Evolutionary conservation across 2,113 vertebrate species (phyloP), one percentile per base, ranked within the genome.

Genomic region (Myotis lucifugus): DNA sequence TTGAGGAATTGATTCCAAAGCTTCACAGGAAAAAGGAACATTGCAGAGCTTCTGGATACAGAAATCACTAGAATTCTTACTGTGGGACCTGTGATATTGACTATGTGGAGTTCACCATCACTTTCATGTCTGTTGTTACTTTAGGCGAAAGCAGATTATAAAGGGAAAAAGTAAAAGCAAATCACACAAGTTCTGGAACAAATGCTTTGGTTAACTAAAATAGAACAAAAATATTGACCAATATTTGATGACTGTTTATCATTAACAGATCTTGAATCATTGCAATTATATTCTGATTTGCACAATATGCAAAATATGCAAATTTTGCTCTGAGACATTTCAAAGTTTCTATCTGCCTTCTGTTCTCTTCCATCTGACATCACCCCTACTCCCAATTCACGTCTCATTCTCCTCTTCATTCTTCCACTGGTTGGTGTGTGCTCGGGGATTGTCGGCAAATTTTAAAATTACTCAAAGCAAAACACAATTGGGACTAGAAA

Each of bases 111-210:
- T 61, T 61, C 34, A 84, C 46, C 29, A 29, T 84, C n/a, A 79
- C 79, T 92, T 91, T 69, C 70, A 21, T 83, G 74, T 92, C 34
- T 91, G 11, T 76, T 88, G 11, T 82, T 84, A 85, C 91, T 93
- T 92, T 81, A 76, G 15, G 12, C 54, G 61, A 48, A 73, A 79
- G 56, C 50, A 66, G 37, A 93, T 86, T 61, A 69, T 83, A 79
- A 95, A 86, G 34, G 8, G 25, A 19, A 56, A 94, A 95, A 52
- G 15, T 59, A 77, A 93, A 96, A 88, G 70, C 70, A 95, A 52
- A 11, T 73, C 56, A 59, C 14, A 23, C 13, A 56, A 66, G 32
- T 84, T 74, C 42, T 73, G 25, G 34, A 64, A 10, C 91, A 25
- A 89, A 73, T 64, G 15, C 48, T 95, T 95, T 59, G 37, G n/a